Evolutionary conservation across 1,140 invertebrate genomes (phyloP), one percentile per base, ranked within the genome.

Genomic region (Drosophila kikkawai): DNA sequence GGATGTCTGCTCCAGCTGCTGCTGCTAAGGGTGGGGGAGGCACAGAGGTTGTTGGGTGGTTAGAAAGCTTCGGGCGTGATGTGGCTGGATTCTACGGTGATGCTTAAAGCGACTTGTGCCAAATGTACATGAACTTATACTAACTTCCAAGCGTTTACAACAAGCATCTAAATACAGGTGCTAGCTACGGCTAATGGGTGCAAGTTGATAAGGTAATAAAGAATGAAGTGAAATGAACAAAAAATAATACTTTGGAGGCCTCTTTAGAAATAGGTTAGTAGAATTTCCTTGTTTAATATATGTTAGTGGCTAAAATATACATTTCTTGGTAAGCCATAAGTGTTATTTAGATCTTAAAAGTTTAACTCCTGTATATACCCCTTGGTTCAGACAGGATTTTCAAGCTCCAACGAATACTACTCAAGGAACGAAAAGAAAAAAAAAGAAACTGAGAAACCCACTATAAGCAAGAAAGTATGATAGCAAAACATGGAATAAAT

Each of bases 1-100:
- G 71, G 42, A 29, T 70, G 77, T 60, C 39, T 77, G 71, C 68
- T 91, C 47, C 47, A 29, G 74, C 57, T 86, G 32, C 79, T 88
- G 32, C 79, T 88, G 75, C 74, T 64, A 61, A 15, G 58, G 57
- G 48, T 44, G 19, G 44, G 51, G 22, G 32, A 55, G 44, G 68
- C 15, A 67, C 42, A 73, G 48, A 67, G 41, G 19, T 48, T 17
- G 41, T 34, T 19, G 56, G 75, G 22, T 37, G 51, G 64, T 61
- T 67, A 83, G 39, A 79, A 50, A 71, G 65, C 69, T 50, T 42
- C 37, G 51, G 68, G n/a, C n/a, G 67, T 73, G 19, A 7, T 29
- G 12, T 45, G 11, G 32, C 42, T 55, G 69, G 44, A 22, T 41
- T 42, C 50, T 71, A 71, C 29, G 15, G 36, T 41, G 8, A 29